Conservation (phyloP, 2,888 invertebrate species). For the Xestia c-nigrum region DNA sequence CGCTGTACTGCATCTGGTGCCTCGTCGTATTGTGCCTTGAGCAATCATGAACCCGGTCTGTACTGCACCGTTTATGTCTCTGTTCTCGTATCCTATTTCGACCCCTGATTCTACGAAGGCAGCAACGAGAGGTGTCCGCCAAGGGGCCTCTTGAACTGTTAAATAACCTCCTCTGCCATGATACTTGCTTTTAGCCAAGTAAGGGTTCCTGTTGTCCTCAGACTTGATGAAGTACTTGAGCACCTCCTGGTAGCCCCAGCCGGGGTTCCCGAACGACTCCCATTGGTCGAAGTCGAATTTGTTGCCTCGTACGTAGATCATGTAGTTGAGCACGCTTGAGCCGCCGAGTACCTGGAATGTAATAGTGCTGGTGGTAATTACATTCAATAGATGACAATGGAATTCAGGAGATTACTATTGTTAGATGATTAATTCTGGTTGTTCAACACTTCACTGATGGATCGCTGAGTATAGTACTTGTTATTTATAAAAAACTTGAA, state of each 20-base stretch:
- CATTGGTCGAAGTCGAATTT: slow-evolving; percentile 96
- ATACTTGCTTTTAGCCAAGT: slow-evolving; percentile 93
- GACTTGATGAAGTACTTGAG: slow-evolving; percentile 97
- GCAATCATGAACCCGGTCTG: slow-evolving; percentile 96
- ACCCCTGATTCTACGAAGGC: slow-evolving; percentile 96
- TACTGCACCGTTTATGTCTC: slow-evolving; percentile 95
- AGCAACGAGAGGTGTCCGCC: slow-evolving; percentile 95
- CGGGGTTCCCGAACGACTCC: slow-evolving; percentile 96
- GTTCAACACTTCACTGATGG: background rate
- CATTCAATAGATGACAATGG: background rate
- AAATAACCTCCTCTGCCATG: slow-evolving; percentile 94
- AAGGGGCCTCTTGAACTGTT: slow-evolving; percentile 96
- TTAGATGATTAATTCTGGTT: background rate
- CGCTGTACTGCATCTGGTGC: slow-evolving; percentile 96
- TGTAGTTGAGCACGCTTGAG: slow-evolving; percentile 96
- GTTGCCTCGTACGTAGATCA: slow-evolving; percentile 97
- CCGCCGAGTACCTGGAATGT: slow-evolving; percentile 94
- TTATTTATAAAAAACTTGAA: background rate
- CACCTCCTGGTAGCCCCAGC: slow-evolving; percentile 96
- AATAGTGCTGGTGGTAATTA: background rate
- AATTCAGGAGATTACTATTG: background rate
- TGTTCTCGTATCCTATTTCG: slow-evolving; percentile 95
- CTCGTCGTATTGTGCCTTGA: slow-evolving; percentile 94
- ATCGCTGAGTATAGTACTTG: background rate
- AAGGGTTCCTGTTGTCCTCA: slow-evolving; percentile 97